A percentile compares a stretch with the other conserved stretches of the same genome.
phyloP scores from a whole-genome alignment of 2,888 invertebrate genomes.

The Cantharis lateralis region DNA sequence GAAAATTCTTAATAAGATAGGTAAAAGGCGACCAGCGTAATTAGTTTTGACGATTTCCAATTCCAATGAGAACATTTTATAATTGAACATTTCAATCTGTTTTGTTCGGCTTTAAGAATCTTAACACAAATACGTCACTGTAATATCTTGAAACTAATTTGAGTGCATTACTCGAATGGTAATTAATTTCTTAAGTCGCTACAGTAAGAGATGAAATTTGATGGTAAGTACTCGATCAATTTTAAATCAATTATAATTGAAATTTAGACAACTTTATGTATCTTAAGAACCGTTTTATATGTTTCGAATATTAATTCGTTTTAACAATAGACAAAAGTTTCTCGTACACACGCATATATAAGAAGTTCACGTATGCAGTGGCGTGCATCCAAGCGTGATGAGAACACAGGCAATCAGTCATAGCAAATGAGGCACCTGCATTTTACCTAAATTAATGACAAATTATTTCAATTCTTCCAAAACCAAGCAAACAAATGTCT shows the following conservation, averaged over 20 bases:
- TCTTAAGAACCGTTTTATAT: neutral
- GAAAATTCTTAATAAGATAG: constrained; percentile 6
- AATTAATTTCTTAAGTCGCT: constrained; percentile 25
- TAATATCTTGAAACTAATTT: constrained; percentile 23
- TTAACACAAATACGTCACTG: constrained; percentile 17
- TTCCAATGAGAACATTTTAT: constrained; percentile 26
- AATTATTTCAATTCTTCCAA: constrained; percentile 22
- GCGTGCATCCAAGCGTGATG: constrained; percentile 38
- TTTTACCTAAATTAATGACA: constrained; percentile 32
- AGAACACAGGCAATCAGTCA: constrained; percentile 40
- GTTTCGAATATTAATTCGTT: constrained; percentile 6
- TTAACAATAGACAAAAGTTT: constrained; percentile 20
- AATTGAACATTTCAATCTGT: constrained; percentile 30
- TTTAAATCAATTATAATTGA: neutral
- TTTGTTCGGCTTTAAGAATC: constrained; percentile 27
- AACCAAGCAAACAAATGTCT: constrained; percentile 18
- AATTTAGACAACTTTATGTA: neutral
- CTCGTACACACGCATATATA: constrained; percentile 10
- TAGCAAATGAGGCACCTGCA: constrained; percentile 37
- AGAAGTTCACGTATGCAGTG: constrained; percentile 32
- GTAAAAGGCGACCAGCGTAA: constrained; percentile 20
- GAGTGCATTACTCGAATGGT: constrained; percentile 25
- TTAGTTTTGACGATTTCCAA: constrained; percentile 31
- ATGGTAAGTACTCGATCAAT: neutral
- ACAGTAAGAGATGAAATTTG: neutral